Evolutionary conservation across 2,113 vertebrate genomes (phyloP).

Genomic region (Callithrix jacchus): DNA sequence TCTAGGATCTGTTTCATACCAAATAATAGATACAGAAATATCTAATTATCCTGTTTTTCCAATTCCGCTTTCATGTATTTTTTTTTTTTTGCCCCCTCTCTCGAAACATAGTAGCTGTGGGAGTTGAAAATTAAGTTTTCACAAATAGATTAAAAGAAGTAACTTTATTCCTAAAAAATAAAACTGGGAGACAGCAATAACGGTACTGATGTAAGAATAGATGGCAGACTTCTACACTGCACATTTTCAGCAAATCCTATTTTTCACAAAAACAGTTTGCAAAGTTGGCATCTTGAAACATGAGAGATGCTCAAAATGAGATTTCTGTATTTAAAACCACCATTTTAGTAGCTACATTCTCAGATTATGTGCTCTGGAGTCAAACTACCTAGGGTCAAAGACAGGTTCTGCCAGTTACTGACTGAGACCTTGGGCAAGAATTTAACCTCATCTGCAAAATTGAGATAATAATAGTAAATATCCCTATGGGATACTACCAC

Average conservation of each 20-base stretch:
- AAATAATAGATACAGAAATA: background rate
- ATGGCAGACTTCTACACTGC: background rate
- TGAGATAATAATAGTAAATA: conserved; percentile 40
- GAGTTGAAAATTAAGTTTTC: background rate
- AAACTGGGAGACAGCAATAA: background rate
- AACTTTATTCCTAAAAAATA: background rate
- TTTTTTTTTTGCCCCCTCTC: background rate
- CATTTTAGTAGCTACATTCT: background rate
- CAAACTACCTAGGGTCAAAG: background rate
- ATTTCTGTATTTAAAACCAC: background rate
- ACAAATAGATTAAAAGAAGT: conserved; percentile 1
- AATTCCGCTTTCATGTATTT: background rate
- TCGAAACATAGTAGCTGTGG: background rate
- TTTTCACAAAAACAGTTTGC: background rate
- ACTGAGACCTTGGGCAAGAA: background rate
- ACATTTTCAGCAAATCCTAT: background rate
- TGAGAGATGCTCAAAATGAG: background rate
- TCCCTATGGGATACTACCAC: background rate
- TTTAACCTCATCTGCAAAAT: background rate
- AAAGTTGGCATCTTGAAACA: conserved; percentile 17
- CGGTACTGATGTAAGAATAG: background rate
- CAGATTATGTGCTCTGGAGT: background rate
- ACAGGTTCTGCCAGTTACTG: background rate
- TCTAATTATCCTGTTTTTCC: background rate
- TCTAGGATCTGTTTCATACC: background rate